Base-by-base conservation (phyloP, 2,113 vertebrate genomes). In the Australoheros scitulus region DNA sequence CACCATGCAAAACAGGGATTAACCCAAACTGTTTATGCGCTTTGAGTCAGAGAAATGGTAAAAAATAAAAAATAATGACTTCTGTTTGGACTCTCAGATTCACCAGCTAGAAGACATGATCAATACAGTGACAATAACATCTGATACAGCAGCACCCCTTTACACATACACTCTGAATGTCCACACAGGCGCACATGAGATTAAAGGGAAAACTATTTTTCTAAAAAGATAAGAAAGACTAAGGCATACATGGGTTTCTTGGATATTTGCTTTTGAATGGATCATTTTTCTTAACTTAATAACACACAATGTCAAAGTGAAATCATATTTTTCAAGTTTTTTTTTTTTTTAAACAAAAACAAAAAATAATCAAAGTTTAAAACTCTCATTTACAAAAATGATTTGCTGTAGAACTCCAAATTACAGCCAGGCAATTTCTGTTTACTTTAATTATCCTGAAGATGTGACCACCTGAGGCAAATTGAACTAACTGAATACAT, bases 371-470 rank as follows among this genome's bases (percentile, higher is more conserved):
- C 2, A 68, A 47, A 68, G 17, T 47, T 68, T 68, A 11, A 68
- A 68, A 68, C 5, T 68, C 3, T 0, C 26, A 70, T 29, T 70
- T 50, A 50, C 22, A 70, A 4, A 4, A 70, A 50, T 3, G 18
- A 0, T 50, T 70, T 50, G 64, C 47, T 50, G 41, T 29, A 11
- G 24, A 70, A 50, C 41, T 47, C 22, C 24, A 70, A 50, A 70
- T 70, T 50, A 70, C 29, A 50, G 41, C 64, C 26, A 50, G 0
- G 3, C 6, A 8, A 26, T 70, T 43, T 1, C 9, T 20, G 41
- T 70, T 70, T 70, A 24, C 9, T 50, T 70, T 29, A 70, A 70
- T 50, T 70, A 70, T 70, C 24, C 41, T 70, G 64, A n/a, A 47
- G 43, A 38, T 24, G 38, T 43, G 63, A 26, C 38, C 22, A 68